Conservation (phyloP, 2,113 vertebrate genomes). For the Calidris pygmaea region DNA sequence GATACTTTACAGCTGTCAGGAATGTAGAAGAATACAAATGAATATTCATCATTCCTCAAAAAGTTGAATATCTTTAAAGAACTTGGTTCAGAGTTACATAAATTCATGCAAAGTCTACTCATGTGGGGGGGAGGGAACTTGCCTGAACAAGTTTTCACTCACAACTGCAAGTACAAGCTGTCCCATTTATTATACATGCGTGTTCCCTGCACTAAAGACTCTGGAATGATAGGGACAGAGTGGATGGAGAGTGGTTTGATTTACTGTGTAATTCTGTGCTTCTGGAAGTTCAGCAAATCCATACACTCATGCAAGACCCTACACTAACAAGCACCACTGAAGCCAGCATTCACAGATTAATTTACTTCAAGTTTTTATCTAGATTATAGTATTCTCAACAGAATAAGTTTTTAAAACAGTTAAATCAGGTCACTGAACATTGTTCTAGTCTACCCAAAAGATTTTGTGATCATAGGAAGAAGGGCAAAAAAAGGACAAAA, state of each 20-base stretch:
- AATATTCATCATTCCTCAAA: neutral
- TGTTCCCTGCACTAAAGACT: neutral
- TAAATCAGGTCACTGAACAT: neutral
- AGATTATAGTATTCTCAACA: neutral
- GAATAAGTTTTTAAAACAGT: neutral
- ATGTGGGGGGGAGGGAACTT: neutral
- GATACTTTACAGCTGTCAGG: neutral
- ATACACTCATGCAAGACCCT: neutral
- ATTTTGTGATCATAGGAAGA: neutral
- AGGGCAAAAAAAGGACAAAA: conserved; percentile 40
- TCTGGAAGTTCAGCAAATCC: neutral
- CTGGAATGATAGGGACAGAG: neutral
- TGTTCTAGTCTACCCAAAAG: neutral
- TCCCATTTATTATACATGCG: neutral
- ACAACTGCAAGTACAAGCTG: neutral
- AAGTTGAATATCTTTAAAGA: neutral
- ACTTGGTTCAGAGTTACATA: neutral
- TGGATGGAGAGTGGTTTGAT: neutral
- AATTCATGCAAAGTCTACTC: neutral
- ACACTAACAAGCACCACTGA: neutral
- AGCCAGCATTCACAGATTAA: neutral
- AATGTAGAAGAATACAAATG: neutral
- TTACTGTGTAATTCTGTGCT: neutral
- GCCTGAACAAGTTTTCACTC: conserved; percentile 21
- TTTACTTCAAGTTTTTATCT: neutral